Evolutionary conservation across 2,797 vertebrate species (phyloP).

Genomic region (Neoniphon sammara): DNA sequence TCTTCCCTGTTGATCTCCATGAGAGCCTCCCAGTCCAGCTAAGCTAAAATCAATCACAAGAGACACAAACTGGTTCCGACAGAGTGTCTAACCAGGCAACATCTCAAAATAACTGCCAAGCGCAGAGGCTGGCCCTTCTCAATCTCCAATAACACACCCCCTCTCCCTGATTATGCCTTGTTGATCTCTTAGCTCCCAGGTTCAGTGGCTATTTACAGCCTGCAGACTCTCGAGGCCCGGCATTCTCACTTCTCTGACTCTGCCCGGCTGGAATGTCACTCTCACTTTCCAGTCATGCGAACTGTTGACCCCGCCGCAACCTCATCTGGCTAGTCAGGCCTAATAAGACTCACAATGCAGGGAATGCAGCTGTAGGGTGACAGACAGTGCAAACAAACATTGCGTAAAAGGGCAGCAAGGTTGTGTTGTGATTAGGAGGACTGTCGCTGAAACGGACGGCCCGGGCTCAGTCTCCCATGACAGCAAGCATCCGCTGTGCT

Average conservation of each 20-base stretch:
- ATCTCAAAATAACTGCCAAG: slow-evolving; percentile 52
- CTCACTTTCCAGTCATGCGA: slow-evolving; percentile 52
- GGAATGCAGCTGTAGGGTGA: slow-evolving; percentile 48
- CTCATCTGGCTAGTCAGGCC: slow-evolving; percentile 32
- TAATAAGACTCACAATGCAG: slow-evolving; percentile 31
- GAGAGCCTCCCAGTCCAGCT: slow-evolving; percentile 37
- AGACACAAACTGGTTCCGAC: slow-evolving; percentile 48
- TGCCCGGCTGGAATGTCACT: slow-evolving; percentile 47
- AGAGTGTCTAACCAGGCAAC: slow-evolving; percentile 47
- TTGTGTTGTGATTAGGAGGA: slow-evolving; percentile 4
- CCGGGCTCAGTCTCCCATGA: slow-evolving; percentile 2
- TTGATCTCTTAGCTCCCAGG: slow-evolving; percentile 54
- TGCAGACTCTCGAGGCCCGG: slow-evolving; percentile 23
- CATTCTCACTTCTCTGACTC: slow-evolving; percentile 42
- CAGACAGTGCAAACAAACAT: slow-evolving; percentile 53
- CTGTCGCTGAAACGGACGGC: slow-evolving; percentile 17
- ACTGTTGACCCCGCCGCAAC: slow-evolving; percentile 33
- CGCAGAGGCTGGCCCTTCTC: slow-evolving; percentile 28
- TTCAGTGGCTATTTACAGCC: slow-evolving; percentile 61
- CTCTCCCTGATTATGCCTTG: slow-evolving; percentile 31
- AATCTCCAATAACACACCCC: slow-evolving; percentile 39
- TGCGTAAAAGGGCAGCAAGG: slow-evolving; percentile 33
- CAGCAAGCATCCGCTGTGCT: slow-evolving; percentile 7
- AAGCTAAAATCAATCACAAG: slow-evolving; percentile 46
- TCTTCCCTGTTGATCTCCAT: slow-evolving; percentile 61